Conservation (phyloP, 2,888 invertebrate species). For the Leptopilina myrica region DNA sequence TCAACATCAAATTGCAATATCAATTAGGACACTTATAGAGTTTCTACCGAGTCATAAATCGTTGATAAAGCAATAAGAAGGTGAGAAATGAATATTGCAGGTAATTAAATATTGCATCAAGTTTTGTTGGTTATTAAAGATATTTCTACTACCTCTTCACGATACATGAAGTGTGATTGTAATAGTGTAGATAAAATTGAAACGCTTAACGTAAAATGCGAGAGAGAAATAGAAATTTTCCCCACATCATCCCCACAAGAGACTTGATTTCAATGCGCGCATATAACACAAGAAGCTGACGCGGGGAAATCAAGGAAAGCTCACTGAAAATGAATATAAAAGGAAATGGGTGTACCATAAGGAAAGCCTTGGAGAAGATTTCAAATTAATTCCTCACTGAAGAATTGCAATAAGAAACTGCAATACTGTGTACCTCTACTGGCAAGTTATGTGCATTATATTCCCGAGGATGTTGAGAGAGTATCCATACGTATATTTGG, state of each 20-base stretch:
- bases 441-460: conserved; percentile 25
- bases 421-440: background rate
- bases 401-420: conserved; percentile 20
- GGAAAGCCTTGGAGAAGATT: conserved; percentile 14
- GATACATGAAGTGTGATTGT: background rate
- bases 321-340: conserved; percentile 16
- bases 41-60: too few relatives aligned
- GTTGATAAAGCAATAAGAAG: too few relatives aligned
- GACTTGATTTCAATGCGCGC: conserved; percentile 23
- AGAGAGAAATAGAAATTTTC: background rate
- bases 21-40: too few relatives aligned
- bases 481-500: conserved; percentile 18
- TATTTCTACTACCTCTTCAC: background rate
- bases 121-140: background rate
- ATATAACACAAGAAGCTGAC: conserved; percentile 1
- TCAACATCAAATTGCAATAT: too few relatives aligned
- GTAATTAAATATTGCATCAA: too few relatives aligned
- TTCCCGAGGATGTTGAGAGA: background rate
- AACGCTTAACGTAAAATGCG: conserved; percentile 2
- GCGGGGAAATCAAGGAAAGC: background rate
- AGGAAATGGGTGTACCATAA: background rate
- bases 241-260: too few relatives aligned
- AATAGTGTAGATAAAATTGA: background rate
- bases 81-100: too few relatives aligned
- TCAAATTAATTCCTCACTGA: conserved; percentile 16